Conservation (phyloP, 2,113 vertebrate species). For the Drymodes brunneopygia region DNA sequence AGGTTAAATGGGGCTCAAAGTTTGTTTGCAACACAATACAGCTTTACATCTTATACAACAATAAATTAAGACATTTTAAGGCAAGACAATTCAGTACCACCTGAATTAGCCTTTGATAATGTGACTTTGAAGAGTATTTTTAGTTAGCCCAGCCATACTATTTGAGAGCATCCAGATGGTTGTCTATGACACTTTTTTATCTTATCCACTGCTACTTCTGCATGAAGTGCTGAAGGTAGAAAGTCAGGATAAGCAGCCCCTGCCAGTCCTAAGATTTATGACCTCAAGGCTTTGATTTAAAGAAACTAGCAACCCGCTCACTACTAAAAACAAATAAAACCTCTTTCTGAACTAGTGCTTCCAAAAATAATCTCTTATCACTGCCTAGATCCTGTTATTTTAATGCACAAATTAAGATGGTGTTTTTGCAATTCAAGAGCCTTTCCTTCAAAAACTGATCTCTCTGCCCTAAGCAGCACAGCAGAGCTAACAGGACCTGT, state of each 20-base stretch:
- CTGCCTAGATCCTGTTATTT: not conserved
- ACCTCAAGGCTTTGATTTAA: not conserved
- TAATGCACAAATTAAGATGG: not conserved
- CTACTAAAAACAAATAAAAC: not conserved
- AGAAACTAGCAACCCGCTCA: not conserved
- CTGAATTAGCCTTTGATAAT: not conserved
- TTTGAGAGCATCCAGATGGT: not conserved
- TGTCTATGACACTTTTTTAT: not conserved
- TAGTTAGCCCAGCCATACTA: not conserved
- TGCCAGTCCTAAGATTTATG: not conserved
- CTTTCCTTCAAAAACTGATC: not conserved
- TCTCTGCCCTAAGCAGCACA: not conserved
- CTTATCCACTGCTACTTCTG: not conserved
- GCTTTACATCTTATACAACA: not conserved
- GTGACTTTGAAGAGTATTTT: not conserved
- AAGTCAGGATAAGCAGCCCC: not conserved
- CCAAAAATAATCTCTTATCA: not conserved
- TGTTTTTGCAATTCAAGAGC: not conserved
- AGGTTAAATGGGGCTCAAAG: not conserved
- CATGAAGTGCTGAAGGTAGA: not conserved
- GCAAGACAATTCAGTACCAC: not conserved
- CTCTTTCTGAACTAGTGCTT: not conserved
- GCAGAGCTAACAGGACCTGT: not conserved
- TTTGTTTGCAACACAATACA: not conserved
- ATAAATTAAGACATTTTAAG: not conserved